These are phyloP conservation scores for Climacteris rufus DNA, from an alignment of 2,113 vertebrate species.

Conservation along the genomic window DNA sequence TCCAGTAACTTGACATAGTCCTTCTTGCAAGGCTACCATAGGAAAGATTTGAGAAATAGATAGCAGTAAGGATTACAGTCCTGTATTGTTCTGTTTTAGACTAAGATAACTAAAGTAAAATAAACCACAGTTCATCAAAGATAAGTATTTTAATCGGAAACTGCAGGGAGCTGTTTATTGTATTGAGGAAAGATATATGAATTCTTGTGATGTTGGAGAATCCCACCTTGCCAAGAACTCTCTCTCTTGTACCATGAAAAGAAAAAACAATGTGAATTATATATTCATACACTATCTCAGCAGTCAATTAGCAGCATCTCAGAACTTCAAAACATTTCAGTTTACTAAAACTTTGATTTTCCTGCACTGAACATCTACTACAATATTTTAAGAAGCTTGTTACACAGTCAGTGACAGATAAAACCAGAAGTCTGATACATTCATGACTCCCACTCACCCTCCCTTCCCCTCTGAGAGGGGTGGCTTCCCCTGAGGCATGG, in stretches of 20 bases:
- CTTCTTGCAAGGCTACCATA: not conserved
- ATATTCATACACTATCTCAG: not conserved
- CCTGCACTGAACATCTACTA: not conserved
- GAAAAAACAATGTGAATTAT: not conserved
- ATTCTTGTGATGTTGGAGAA: not conserved
- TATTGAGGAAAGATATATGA: not conserved
- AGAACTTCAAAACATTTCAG: not conserved
- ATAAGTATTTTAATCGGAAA: not conserved
- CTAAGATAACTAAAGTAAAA: not conserved
- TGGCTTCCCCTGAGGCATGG: not conserved
- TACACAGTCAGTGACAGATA: not conserved
- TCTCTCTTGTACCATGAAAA: not conserved
- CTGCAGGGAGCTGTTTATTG: not conserved
- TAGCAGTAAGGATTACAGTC: not conserved
- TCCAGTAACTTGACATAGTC: not conserved
- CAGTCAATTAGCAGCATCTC: not conserved
- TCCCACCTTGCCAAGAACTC: not conserved
- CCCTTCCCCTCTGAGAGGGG: not conserved
- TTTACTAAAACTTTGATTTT: not conserved
- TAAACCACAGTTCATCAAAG: slow-evolving; percentile 11
- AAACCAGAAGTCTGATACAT: not conserved
- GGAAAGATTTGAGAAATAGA: not conserved
- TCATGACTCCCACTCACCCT: not conserved
- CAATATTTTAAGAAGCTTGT: not conserved
- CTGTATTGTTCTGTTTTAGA: not conserved